These are phyloP conservation scores for Drosophila varians DNA, from an alignment of 1,140 invertebrate species.

Conservation along the genomic window DNA sequence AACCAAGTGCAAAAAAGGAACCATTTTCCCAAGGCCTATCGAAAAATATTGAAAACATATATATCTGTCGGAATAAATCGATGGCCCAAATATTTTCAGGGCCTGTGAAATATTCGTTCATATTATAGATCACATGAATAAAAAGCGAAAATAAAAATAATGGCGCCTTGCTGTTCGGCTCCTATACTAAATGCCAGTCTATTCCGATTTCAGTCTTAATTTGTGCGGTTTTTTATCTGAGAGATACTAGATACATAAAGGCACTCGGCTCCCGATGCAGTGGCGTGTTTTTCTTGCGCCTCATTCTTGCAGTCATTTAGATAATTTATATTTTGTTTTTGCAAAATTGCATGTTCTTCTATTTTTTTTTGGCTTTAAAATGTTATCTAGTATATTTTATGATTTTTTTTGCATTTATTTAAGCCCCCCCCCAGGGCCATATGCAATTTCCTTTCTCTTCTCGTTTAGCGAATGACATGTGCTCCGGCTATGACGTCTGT, in stretches of 20 bases:
- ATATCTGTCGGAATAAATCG: neutral
- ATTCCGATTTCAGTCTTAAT: conserved; percentile 42
- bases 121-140: conserved; percentile 14
- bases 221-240: conserved; percentile 57
- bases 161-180: conserved; percentile 42
- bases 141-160: conserved; percentile 50
- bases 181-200: conserved; percentile 33
- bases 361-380: conserved; percentile 7
- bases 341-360: conserved; percentile 30
- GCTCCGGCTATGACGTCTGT: conserved; percentile 60
- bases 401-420: conserved; percentile 18
- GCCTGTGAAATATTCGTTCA: neutral
- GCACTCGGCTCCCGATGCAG: conserved; percentile 11
- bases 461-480: conserved; percentile 55
- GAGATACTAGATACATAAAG: conserved; percentile 30
- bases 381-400: conserved; percentile 32
- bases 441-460: conserved; percentile 43
- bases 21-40: conserved; percentile 2
- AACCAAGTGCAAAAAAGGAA: conserved; percentile 52
- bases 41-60: conserved; percentile 1
- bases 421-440: conserved; percentile 4
- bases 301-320: conserved; percentile 35
- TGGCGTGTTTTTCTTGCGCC: conserved; percentile 53
- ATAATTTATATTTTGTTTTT: conserved; percentile 51
- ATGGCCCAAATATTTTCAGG: conserved; percentile 13